Conservation (phyloP, 92 coral and sea anemone genomes). For the Actinostola sp. region DNA sequence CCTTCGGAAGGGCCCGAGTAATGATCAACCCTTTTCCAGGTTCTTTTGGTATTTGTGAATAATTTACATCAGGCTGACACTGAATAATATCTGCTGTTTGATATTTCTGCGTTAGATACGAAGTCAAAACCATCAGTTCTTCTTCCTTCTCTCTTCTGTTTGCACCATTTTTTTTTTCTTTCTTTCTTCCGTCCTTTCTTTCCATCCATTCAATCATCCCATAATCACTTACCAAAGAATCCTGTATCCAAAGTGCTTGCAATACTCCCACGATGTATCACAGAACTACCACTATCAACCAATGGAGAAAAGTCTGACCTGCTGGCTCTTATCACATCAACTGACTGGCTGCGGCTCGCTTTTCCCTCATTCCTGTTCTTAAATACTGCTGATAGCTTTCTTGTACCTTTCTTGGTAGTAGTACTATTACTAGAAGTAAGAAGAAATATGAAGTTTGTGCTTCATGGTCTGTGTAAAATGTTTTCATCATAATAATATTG, state of each 20-base stretch:
- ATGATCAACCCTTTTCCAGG: no score
- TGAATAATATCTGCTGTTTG: no score
- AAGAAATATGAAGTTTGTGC: neutral
- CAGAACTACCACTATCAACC: slow-evolving; percentile 17
- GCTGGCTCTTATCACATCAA: slow-evolving; percentile 33
- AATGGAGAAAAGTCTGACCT: slow-evolving; percentile 35
- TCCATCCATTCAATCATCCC: neutral
- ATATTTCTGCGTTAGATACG: no score
- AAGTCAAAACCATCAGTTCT: no score
- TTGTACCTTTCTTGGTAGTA: slow-evolving; percentile 13
- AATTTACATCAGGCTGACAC: no score
- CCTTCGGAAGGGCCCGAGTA: no score
- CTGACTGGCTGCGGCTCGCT: slow-evolving; percentile 47
- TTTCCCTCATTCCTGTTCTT: slow-evolving; percentile 31
- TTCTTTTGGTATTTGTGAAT: no score
- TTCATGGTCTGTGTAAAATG: no score
- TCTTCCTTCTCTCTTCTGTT: no score
- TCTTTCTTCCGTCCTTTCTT: neutral
- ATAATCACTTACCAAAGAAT: slow-evolving; percentile 55
- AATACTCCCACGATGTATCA: slow-evolving; percentile 24
- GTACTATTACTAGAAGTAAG: slow-evolving; percentile 5
- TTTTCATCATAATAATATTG: neutral
- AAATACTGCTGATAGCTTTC: slow-evolving; percentile 44
- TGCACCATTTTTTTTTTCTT: no score
- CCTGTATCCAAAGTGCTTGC: slow-evolving; percentile 40